phyloP scores from a whole-genome alignment of 2,888 invertebrate genomes.

The Leptopilina myrica region DNA sequence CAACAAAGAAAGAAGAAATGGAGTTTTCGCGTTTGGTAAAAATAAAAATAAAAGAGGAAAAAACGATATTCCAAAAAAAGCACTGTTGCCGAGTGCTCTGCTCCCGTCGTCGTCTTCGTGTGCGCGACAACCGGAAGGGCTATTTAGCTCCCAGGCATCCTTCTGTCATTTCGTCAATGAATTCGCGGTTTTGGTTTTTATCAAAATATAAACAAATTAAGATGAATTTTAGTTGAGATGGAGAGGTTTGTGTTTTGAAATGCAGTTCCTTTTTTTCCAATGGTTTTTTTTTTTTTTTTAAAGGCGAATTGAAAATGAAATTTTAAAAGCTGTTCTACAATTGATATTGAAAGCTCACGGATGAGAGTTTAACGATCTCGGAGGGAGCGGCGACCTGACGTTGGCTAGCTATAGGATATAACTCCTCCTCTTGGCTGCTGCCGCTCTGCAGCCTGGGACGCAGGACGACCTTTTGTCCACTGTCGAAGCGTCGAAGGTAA shows the following conservation, averaged over 20 bases:
- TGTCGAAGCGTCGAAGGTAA: background rate
- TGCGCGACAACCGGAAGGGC: constrained; percentile 11
- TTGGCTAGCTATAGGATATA: background rate
- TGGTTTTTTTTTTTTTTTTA: no score
- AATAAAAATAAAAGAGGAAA: background rate
- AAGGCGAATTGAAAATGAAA: background rate
- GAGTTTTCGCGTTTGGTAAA: background rate
- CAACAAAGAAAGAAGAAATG: background rate
- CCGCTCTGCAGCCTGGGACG: constrained; percentile 41
- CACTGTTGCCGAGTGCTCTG: constrained; percentile 62
- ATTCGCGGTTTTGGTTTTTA: background rate
- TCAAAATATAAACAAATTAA: background rate
- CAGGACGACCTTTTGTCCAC: constrained; percentile 40
- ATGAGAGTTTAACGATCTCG: constrained; percentile 67
- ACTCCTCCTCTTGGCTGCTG: constrained; percentile 26
- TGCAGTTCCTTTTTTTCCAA: no score
- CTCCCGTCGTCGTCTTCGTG: background rate
- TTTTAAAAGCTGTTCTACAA: no score
- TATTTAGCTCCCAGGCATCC: constrained; percentile 21
- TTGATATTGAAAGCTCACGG: no score
- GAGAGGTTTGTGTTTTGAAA: background rate
- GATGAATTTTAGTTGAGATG: background rate
- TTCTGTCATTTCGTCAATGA: constrained; percentile 21
- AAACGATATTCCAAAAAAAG: constrained; percentile 4
- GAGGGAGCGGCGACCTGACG: constrained; percentile 75